phyloP scores from a whole-genome alignment of 2,113 vertebrate species.

The Microcebus ravelobensis region DNA sequence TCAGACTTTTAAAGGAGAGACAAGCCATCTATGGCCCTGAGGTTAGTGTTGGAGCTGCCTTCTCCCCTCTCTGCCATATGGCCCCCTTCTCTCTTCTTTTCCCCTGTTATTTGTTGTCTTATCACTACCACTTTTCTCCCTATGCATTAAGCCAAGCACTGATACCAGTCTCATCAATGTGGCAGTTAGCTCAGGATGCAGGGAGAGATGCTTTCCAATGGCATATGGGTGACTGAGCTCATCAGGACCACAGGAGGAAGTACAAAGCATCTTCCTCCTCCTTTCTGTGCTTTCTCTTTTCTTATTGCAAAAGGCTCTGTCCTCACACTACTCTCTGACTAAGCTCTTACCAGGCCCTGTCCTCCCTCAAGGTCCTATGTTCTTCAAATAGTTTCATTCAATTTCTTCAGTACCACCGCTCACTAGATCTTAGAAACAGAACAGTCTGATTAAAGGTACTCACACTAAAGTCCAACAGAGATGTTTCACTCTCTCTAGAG shows the following conservation, averaged over 20 bases:
- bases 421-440: constrained; percentile 2
- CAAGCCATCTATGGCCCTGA: background rate
- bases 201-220: background rate
- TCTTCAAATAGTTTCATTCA: constrained; percentile 43
- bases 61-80: background rate
- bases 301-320: background rate
- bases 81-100: background rate
- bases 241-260: background rate
- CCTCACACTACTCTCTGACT: background rate
- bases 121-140: background rate
- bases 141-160: background rate
- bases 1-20: background rate
- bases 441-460: constrained; percentile 37
- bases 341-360: background rate
- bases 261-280: background rate
- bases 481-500: background rate
- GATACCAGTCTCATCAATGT: background rate
- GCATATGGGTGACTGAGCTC: background rate
- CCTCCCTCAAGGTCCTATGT: background rate
- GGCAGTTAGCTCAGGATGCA: background rate
- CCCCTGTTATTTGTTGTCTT: background rate
- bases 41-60: background rate
- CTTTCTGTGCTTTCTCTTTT: constrained; percentile 25
- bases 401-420: constrained; percentile 33
- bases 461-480: background rate